phyloP scores from a whole-genome alignment of 2,113 vertebrate species.

The Bufo bufo region DNA sequence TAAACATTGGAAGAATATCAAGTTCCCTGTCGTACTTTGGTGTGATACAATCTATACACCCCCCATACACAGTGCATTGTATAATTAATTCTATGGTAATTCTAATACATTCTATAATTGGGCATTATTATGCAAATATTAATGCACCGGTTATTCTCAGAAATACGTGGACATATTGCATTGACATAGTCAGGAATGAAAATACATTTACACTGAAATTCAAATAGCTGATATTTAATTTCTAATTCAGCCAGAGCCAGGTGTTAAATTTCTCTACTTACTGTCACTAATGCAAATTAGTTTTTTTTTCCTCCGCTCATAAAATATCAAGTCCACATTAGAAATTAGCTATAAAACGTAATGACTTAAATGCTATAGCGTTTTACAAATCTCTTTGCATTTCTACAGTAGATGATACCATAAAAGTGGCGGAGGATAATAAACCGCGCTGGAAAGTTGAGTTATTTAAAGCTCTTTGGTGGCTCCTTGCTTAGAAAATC shows the following conservation, averaged over 20 bases:
- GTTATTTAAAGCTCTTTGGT: conserved; percentile 84
- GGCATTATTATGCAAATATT: not conserved
- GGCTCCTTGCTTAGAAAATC: conserved; percentile 75
- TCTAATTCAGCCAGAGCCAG: conserved; percentile 77
- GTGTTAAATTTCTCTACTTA: conserved; percentile 87
- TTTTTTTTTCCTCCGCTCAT: conserved; percentile 66
- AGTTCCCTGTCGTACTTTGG: not conserved
- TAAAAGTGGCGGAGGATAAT: conserved; percentile 79
- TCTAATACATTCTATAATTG: not conserved
- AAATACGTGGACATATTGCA: not conserved
- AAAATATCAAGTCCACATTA: conserved; percentile 88
- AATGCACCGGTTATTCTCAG: not conserved
- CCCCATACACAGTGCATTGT: not conserved
- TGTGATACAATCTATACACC: not conserved
- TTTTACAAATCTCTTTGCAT: conserved; percentile 84
- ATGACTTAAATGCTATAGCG: conserved; percentile 86
- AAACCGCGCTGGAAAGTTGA: conserved; percentile 78
- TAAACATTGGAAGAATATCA: not conserved
- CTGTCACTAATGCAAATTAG: conserved; percentile 88
- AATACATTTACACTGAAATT: conserved; percentile 56
- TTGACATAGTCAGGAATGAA: not conserved
- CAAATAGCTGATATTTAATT: conserved; percentile 82
- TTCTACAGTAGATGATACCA: conserved; percentile 76
- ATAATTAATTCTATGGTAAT: not conserved
- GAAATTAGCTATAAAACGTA: conserved; percentile 88